Evolutionary conservation across 2,797 vertebrate genomes (phyloP).

Genomic region (Austrolebias charrua): DNA sequence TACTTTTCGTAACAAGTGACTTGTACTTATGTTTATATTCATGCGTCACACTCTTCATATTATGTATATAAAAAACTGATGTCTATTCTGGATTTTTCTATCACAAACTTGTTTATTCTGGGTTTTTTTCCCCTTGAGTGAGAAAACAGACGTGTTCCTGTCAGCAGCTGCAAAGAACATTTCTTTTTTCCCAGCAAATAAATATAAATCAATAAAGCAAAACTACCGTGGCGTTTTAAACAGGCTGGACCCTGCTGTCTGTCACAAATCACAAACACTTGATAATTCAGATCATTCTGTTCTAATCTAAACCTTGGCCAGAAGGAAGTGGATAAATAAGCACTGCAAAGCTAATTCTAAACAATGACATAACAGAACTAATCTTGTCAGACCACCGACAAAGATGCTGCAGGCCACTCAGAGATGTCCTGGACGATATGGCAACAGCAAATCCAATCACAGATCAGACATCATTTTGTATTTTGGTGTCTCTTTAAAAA

Average conservation of each 20-base stretch:
- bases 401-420: constrained; percentile 5
- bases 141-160: constrained; percentile 57
- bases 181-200: constrained; percentile 37
- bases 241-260: constrained; percentile 8
- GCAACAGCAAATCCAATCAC: constrained; percentile 8
- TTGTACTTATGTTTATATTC: constrained; percentile 9
- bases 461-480: background rate
- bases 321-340: constrained; percentile 33
- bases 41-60: constrained; percentile 1
- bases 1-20: constrained; percentile 38
- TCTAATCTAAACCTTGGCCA: constrained; percentile 24
- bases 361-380: constrained; percentile 1
- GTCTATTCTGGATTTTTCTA: background rate
- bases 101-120: constrained; percentile 51
- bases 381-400: constrained; percentile 32
- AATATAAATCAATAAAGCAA: too few relatives aligned
- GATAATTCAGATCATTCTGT: constrained; percentile 33
- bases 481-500: constrained; percentile 8
- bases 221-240: constrained; percentile 44
- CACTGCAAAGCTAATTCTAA: constrained; percentile 21
- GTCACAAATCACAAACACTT: constrained; percentile 29
- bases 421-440: constrained; percentile 13
- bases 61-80: too few relatives aligned
- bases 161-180: constrained; percentile 40
- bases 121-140: constrained; percentile 47